These are phyloP conservation scores for Palythoa grandiflora DNA, from an alignment of 92 coral and sea anemone species.

Conservation along the genomic window DNA sequence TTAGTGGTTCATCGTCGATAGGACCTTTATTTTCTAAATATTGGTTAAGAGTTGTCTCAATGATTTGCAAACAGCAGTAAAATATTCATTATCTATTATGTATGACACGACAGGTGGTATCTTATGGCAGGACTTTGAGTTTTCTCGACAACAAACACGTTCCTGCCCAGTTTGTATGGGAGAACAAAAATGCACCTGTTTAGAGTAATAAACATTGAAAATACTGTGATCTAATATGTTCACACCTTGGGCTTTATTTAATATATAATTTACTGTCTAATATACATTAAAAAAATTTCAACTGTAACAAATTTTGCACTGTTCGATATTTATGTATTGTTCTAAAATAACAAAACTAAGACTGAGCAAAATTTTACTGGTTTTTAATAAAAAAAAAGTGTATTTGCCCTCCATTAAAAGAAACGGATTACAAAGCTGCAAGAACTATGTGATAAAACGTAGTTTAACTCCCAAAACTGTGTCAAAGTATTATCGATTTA, in stretches of 20 bases:
- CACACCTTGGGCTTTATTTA: background rate
- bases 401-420: background rate
- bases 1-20: constrained; percentile 10
- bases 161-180: constrained; percentile 54
- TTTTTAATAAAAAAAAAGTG: no score
- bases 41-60: constrained; percentile 53
- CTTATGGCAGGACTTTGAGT: constrained; percentile 8
- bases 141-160: constrained; percentile 52
- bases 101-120: background rate
- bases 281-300: no score
- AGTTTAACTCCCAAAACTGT: no score
- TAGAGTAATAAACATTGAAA: constrained; percentile 12
- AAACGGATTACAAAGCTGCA: background rate
- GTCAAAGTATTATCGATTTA: no score
- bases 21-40: constrained; percentile 51
- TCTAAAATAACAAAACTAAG: no score
- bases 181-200: constrained; percentile 9
- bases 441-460: no score
- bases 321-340: no score
- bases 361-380: no score
- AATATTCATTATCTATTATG: constrained; percentile 25
- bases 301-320: no score
- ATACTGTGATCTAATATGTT: background rate
- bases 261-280: no score
- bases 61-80: constrained; percentile 52